A percentile compares a stretch with the other conserved stretches of the same genome.
These are phyloP conservation scores for Argyresthia goedartella DNA, from an alignment of 2,888 invertebrate species.

Conservation along the genomic window DNA sequence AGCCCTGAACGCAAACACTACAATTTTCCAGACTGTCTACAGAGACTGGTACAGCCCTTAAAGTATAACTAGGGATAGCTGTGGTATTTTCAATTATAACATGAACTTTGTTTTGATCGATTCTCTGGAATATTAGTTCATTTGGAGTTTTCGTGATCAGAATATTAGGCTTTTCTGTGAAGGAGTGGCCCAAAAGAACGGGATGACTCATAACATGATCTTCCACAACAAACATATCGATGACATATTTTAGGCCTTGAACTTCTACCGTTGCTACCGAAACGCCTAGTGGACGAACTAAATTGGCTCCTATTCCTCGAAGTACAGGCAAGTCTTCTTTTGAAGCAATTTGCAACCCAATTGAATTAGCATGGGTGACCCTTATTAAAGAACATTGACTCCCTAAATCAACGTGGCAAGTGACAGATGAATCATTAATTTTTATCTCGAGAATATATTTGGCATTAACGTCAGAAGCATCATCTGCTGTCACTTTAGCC, in stretches of 20 bases:
- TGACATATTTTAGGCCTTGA: conserved; percentile 2
- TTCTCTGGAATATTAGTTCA: not conserved
- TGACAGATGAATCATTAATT: not conserved
- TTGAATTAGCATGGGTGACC: not conserved
- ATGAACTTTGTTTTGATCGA: not conserved
- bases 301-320: conserved; percentile 7
- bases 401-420: conserved; percentile 1
- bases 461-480: no score
- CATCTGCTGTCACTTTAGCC: no score
- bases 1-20: not conserved
- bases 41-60: not conserved
- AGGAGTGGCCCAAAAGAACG: no score
- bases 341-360: no score
- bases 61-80: no score
- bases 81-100: no score
- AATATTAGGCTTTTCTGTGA: not conserved
- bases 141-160: not conserved
- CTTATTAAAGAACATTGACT: conserved; percentile 1
- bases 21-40: not conserved
- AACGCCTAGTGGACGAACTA: conserved; percentile 3
- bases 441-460: not conserved
- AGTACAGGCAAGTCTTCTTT: no score
- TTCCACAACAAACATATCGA: no score
- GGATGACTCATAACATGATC: no score
- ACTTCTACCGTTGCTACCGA: not conserved